Percentiles rank a stretch among this genome's conserved stretches.
Conservation (phyloP, 2,888 invertebrate species). For the Neuroscelio doddi region DNA sequence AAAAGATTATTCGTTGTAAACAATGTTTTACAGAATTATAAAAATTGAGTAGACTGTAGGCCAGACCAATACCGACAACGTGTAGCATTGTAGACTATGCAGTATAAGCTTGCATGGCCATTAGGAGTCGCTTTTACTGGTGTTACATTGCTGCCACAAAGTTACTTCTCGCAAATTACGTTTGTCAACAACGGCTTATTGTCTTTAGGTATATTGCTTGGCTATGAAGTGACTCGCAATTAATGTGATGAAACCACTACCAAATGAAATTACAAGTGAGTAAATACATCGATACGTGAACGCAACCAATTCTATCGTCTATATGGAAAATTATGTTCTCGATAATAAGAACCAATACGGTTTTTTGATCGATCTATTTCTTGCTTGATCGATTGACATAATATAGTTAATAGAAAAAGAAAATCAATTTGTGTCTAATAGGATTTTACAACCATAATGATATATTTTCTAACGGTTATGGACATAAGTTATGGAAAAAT, state of each 20-base stretch:
- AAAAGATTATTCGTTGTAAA: too few species aligned
- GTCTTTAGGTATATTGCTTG: constrained; percentile 66
- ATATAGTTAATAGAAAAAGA: too few species aligned
- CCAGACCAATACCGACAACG: too few species aligned
- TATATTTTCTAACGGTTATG: too few species aligned
- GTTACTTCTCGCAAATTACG: constrained; percentile 68
- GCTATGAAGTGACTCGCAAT: constrained; percentile 33
- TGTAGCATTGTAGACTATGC: constrained; percentile 8
- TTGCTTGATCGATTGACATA: too few species aligned
- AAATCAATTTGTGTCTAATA: too few species aligned
- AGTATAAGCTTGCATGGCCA: constrained; percentile 26
- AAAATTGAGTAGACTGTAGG: too few species aligned
- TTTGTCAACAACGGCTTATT: constrained; percentile 71
- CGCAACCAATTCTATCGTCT: constrained; percentile 32
- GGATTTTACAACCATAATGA: too few species aligned
- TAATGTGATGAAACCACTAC: constrained; percentile 38
- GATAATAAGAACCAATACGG: too few species aligned
- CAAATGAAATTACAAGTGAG: constrained; percentile 36
- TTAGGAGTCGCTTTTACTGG: constrained; percentile 15
- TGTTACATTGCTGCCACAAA: constrained; percentile 52
- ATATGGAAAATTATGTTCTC: constrained; percentile 29
- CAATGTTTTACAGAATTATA: too few species aligned
- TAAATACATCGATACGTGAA: constrained; percentile 4
- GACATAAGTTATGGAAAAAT: too few species aligned
- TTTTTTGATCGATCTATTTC: too few species aligned